Base-by-base conservation (phyloP, 2,888 invertebrate genomes). In the Cryptocheilus praepositus region DNA sequence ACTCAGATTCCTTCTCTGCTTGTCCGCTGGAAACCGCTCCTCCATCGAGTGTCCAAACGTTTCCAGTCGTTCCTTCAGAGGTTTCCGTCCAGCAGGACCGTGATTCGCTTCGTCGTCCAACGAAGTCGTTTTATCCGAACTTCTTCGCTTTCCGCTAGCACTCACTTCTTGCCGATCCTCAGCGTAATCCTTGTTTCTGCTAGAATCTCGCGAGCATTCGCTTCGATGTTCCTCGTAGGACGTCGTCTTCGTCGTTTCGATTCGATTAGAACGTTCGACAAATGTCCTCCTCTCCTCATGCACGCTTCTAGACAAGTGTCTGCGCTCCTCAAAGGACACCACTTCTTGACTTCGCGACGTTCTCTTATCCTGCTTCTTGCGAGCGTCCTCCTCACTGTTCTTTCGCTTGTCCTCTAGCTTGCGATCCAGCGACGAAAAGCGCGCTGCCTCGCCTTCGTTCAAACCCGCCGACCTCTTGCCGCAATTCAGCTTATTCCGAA, bases 401-500 rank as follows among this genome's bases (percentile, higher is more conserved):
- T 36, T 36, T 11, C 36, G 36, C 8, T 36, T 36, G 4, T 36
- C 36, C 19, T 74, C 77, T 46, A 19, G 59, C 36, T 73, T 71
- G 18, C 66, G 73, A 55, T 79, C 78, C 36, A 67, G 15, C 15
- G 68, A 57, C n/a, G 59, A n/a, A 16, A 46, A 56, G 15, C 22
- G 55, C 43, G 49, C 22, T 0, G 61, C 70, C 22, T 55, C 56
- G n/a, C 7, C 11, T 13, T 15, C 19, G 22, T 19, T 44, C 0
- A 44, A 43, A 15, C 25, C 55, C 11, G 51, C 21, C 18, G 65
- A 43, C 5, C 53, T 70, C 7, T 64, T 64, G 52, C 74, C 70
- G 66, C 76, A 79, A 19, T 83, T 79, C 21, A 85, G 71, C 67
- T 85, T 85, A 55, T 84, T 83, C 7, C 86, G 76, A 0, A 86